Evolutionary conservation across 2,113 vertebrate species (phyloP), one percentile per base, ranked within the genome.

Genomic region (Saimiri boliviensis): DNA sequence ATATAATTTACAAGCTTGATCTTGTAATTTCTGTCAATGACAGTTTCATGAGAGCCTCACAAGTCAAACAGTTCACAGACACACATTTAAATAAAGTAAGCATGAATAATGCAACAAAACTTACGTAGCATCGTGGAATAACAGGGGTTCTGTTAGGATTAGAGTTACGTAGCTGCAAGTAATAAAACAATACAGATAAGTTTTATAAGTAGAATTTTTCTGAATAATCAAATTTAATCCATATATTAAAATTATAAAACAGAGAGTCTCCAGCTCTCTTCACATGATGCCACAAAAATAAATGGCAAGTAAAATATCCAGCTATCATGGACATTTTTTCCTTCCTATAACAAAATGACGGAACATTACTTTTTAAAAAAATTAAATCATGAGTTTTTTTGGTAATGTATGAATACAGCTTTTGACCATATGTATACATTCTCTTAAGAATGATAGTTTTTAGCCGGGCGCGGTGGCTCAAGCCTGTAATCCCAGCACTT

Each of bases 31-130:
- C 90, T 83, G 54, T 81, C 11, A 47, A 58, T 82, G 92, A 94
- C 87, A 84, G 84, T 58, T 87, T 94, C 77, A 8, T 21, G 37
- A 88, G 77, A 90, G 32, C 40, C 91, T 95, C 84, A 49, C 40
- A 83, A 86, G 93, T 94, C 92, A 95, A 95, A 49, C 32, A 92
- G 77, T 37, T 97, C 82, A 89, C 25, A 95, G 93, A 95, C 32
- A 91, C 80, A 93, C 20, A 66, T 63, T 49, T 84, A 63, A 96
- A 88, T 40, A 45, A 77, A n/a, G 70, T 71, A 76, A 77, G 5
- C 8, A 60, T 45, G 19, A 92, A 25, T 8, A 32, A 42, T 19
- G 12, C 13, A 42, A 27, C 12, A 40, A 52, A 83, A 8, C 5
- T 52, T n/a, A 4, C 3, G 11, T 2, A 30, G 2, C 7, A 10